Evolutionary conservation across 2,888 invertebrate species (phyloP), one percentile per base, ranked within the genome.

Genomic region (Toxonevra muliebris): DNA sequence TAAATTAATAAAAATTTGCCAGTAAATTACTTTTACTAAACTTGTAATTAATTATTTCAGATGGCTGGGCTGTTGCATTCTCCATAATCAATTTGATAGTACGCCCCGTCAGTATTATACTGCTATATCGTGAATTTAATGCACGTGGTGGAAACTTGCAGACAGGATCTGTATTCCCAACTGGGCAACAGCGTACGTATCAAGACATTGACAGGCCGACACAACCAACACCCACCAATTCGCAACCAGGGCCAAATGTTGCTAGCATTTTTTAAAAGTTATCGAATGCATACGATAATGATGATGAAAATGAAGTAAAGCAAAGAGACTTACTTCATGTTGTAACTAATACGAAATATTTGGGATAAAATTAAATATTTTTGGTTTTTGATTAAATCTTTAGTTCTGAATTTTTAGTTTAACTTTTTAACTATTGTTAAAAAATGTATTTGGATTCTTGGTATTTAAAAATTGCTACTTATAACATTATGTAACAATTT

Each of bases 161-260:
- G 62, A 73, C 80, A 9, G 81, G 79, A 0, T 78, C 84, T 17
- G 82, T 85, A 1, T 83, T 84, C 65, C 85, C 85, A 11, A 81
- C 81, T n/a, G 62, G 66, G 41, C 82, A 82, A 69, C 85, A 85
- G 74, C 76, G 85, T 53, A 84, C 79, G 73, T 85, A 86, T 71
- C 84, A 85, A 77, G 86, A 85, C 70, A 85, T 85, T 50, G 85
- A 85, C 73, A 79, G 84, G 58, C 82, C 84, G 45, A 76, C 79
- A 61, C 85, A 85, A 72, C 80, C 84, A 41, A 81, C 84, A 68
- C 85, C 85, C 41, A 80, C 82, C 59, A 82, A 80, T 57, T 76
- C 79, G 17, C 79, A 79, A 74, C 69, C 73, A 50, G 81, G 80
- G 1, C 83, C 83, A 54, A 84, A 84, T 80, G 84, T 85, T 69